phyloP scores from a whole-genome alignment of 1,140 invertebrate species.

The Cataglyphis hispanica region DNA sequence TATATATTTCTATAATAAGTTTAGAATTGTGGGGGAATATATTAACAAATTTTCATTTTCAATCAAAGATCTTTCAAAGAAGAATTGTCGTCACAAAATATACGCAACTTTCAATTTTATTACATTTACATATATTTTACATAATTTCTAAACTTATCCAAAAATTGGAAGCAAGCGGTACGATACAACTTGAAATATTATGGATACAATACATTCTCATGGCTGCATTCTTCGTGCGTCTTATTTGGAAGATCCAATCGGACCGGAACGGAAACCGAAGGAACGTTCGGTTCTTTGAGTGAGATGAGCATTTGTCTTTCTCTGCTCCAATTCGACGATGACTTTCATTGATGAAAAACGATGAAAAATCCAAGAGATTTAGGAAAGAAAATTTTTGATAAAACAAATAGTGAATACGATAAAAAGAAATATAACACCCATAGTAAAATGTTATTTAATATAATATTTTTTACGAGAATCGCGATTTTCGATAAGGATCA shows the following conservation, averaged over 20 bases:
- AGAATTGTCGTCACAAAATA: neutral
- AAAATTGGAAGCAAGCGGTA: neutral
- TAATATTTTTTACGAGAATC: neutral
- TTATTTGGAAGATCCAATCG: neutral
- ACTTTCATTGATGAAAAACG: constrained; percentile 21
- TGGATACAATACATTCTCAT: neutral
- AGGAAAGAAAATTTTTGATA: neutral
- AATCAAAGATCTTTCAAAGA: neutral
- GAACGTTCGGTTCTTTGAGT: constrained; percentile 10
- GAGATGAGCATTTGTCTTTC: neutral
- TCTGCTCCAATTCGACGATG: constrained; percentile 8
- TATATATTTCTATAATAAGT: neutral
- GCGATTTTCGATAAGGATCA: neutral
- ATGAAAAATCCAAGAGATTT: neutral
- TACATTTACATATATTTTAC: constrained; percentile 4
- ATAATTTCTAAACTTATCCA: neutral
- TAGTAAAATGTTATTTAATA: neutral
- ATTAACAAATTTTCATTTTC: too few species aligned
- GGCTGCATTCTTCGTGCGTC: constrained; percentile 5
- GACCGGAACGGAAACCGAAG: neutral
- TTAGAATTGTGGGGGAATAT: neutral
- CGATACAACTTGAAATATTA: neutral
- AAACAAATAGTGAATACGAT: neutral
- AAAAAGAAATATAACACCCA: neutral
- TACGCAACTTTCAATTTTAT: neutral